A percentile compares a stretch with the other conserved stretches of the same genome.
Evolutionary conservation across 2,888 invertebrate genomes (phyloP).

Genomic region (Troides oblongomaculatus): DNA sequence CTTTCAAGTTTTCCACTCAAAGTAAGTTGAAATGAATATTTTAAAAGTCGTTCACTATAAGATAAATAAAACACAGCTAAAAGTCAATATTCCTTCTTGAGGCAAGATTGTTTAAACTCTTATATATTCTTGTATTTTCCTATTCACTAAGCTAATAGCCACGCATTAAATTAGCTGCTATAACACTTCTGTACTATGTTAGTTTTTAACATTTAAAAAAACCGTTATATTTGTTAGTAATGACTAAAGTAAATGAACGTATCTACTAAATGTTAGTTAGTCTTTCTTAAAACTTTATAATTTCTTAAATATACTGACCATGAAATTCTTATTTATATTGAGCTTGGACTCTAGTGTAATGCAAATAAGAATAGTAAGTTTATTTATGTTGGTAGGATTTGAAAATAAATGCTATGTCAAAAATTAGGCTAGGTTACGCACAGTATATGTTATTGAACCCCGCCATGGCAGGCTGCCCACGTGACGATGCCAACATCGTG

Average conservation of each 20-base stretch:
- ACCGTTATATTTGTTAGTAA: background rate
- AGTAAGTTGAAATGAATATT: background rate
- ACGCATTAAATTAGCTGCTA: no score
- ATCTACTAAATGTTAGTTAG: no score
- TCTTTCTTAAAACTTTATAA: no score
- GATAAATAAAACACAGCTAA: background rate
- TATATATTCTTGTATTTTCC: no score
- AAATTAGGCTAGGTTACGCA: constrained; percentile 35
- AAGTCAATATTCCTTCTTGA: background rate
- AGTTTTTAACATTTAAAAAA: background rate
- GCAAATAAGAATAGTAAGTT: background rate
- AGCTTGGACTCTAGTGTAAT: background rate
- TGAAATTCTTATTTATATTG: background rate
- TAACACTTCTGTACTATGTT: no score
- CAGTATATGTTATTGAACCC: constrained; percentile 47
- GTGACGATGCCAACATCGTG: constrained; percentile 40
- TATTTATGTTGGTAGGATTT: constrained; percentile 18
- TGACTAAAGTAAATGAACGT: background rate
- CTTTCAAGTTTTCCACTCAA: constrained; percentile 10
- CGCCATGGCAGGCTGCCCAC: constrained; percentile 54
- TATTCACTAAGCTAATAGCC: no score
- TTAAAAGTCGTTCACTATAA: background rate
- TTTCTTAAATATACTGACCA: background rate
- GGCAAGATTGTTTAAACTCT: background rate
- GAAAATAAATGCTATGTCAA: constrained; percentile 17